Percentiles rank a stretch among this genome's conserved stretches.
Conservation (phyloP, 2,888 invertebrate species). For the Pachycephus smyrnensis region DNA sequence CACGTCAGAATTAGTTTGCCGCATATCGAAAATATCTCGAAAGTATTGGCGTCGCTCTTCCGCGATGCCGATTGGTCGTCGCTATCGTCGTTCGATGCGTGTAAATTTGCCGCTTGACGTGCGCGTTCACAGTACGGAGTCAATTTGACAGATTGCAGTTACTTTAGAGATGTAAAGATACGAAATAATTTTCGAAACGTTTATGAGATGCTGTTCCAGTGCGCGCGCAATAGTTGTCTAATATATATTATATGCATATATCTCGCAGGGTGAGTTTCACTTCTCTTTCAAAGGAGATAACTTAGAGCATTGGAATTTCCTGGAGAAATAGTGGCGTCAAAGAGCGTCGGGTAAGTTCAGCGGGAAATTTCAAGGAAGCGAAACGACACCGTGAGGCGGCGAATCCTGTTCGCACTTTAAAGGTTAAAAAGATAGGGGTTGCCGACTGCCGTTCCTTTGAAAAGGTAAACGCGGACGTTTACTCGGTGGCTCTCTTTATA, state of each 20-base stretch:
- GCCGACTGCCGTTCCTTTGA: conserved; percentile 5
- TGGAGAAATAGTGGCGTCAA: background rate
- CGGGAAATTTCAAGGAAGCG: background rate
- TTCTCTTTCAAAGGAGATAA: background rate
- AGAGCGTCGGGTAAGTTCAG: background rate
- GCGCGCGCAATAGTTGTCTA: background rate
- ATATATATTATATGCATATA: background rate
- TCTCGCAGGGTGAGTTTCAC: background rate
- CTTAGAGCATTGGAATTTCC: background rate
- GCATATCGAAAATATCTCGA: too few species aligned
- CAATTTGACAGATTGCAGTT: too few species aligned
- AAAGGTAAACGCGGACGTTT: conserved; percentile 25
- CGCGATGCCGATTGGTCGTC: too few species aligned
- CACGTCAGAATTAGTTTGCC: too few species aligned
- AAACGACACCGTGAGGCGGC: background rate
- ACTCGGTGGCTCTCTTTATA: background rate
- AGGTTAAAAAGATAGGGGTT: background rate
- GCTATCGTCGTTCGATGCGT: too few species aligned
- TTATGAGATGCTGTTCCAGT: background rate
- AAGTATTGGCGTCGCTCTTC: too few species aligned
- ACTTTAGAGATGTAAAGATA: too few species aligned
- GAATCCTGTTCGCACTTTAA: background rate
- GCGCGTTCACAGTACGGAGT: too few species aligned
- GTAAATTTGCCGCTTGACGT: too few species aligned
- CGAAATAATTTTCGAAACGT: background rate